These are phyloP conservation scores for Dissostichus mawsoni DNA, from an alignment of 2,113 vertebrate genomes.

Conservation along the genomic window DNA sequence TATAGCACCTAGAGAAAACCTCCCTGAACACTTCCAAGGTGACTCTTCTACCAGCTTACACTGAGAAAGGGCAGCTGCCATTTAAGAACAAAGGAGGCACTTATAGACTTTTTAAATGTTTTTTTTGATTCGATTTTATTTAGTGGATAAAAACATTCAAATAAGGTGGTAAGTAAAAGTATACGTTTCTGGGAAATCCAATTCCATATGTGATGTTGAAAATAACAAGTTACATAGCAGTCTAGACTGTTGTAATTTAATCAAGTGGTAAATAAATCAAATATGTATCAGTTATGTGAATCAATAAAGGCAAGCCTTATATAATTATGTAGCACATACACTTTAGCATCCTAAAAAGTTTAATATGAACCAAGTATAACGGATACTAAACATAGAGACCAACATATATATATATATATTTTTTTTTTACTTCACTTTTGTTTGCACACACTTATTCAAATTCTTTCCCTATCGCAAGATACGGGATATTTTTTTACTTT, in stretches of 20 bases:
- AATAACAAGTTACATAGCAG: background rate
- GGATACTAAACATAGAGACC: background rate
- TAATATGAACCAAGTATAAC: background rate
- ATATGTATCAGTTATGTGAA: background rate
- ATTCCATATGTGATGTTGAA: background rate
- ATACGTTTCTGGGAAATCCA: background rate
- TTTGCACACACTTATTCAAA: background rate
- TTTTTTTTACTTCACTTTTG: too few relatives aligned
- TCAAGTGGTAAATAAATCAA: background rate
- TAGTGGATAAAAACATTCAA: background rate
- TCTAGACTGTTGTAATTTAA: background rate
- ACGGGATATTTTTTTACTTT: background rate
- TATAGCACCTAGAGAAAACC: slow-evolving; percentile 49
- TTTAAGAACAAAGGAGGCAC: slow-evolving; percentile 20
- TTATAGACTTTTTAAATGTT: background rate
- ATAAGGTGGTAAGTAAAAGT: background rate
- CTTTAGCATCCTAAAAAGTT: background rate
- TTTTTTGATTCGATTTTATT: background rate
- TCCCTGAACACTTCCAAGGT: slow-evolving; percentile 36
- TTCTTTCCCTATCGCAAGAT: background rate
- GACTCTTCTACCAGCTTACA: slow-evolving; percentile 18
- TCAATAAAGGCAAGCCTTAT: background rate
- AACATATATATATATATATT: too few relatives aligned
- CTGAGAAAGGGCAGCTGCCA: slow-evolving; percentile 16
- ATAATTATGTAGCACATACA: background rate